Evolutionary conservation across 2,113 vertebrate species (phyloP), one percentile per base, ranked within the genome.

Genomic region (Leptosomus discolor): DNA sequence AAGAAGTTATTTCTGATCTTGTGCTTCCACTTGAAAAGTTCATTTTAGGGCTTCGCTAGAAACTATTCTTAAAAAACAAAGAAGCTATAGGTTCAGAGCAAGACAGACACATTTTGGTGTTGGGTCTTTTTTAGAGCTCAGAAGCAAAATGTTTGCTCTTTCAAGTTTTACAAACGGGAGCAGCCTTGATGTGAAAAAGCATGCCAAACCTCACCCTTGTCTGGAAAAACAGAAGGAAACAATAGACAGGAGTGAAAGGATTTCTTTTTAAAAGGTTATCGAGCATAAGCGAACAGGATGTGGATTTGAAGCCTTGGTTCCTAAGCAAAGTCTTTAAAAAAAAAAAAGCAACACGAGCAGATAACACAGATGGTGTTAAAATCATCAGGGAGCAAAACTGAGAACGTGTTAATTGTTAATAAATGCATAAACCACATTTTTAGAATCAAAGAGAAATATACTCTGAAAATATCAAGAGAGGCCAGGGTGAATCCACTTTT

Each of bases 221-320:
- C 76, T 85, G 67, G 82, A 92, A 90, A 95, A 97, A 64, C 41
- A 94, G 79, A 96, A 91, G 30, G 60, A 48, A 96, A 94, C 58
- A 92, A 95, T 10, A 86, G 58, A 80, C n/a, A 94, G 67, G 87
- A 96, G n/a, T 63, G 34, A 94, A 94, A 65, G 43, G 50, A 41
- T 79, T 84, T 92, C 77, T 69, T 80, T 45, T 37, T 6, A 3
- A 50, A 94, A 96, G 90, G 82, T 91, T 79, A 85, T 32, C 19
- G 45, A 89, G 24, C 21, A 7, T 46, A 81, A 93, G 43, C 32
- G 82, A 96, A 90, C 90, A 95, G 92, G 90, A 97, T 89, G 83
- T 85, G 51, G 87, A 92, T 87, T n/a, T 78, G 37, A 91, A 84
- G 61, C 39, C 39, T 64, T 65, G 21, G 24, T 76, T 90, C 60